Percentiles rank a stretch among this genome's conserved stretches.
Conservation (phyloP, 2,888 invertebrate genomes). For the Phorcus lineatus region DNA sequence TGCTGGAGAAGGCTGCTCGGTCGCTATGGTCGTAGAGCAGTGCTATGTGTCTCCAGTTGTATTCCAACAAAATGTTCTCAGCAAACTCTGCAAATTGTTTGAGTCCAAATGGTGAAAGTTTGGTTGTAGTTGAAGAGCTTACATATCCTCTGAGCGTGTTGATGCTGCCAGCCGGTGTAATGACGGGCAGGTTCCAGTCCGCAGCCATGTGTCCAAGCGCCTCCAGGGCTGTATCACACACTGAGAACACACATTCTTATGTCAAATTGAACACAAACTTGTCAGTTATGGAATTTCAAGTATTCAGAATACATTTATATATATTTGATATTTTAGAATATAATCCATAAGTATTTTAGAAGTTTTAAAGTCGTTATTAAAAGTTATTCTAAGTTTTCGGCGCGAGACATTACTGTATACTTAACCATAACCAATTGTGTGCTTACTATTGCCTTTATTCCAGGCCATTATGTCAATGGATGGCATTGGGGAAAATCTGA, state of each 20-base stretch:
- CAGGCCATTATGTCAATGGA: too few species aligned
- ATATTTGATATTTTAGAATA: not conserved
- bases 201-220: slow-evolving; percentile 39
- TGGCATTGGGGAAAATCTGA: too few species aligned
- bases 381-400: too few species aligned
- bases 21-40: slow-evolving; percentile 31
- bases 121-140: slow-evolving; percentile 44
- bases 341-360: not conserved
- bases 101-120: slow-evolving; percentile 47
- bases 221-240: slow-evolving; percentile 36
- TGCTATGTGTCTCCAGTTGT: slow-evolving; percentile 37
- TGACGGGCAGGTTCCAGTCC: slow-evolving; percentile 40
- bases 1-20: not conserved
- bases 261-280: not conserved
- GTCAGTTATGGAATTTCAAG: not conserved
- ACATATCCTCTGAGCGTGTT: slow-evolving; percentile 35
- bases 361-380: too few species aligned
- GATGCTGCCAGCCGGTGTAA: slow-evolving; percentile 39
- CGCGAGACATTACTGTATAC: too few species aligned
- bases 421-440: too few species aligned
- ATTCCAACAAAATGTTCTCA: slow-evolving; percentile 25
- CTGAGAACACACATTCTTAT: slow-evolving; percentile 16
- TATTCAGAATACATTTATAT: not conserved
- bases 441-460: too few species aligned
- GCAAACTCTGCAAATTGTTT: slow-evolving; percentile 41